phyloP scores from a whole-genome alignment of 37 sponge, comb jelly and placozoan species.

The Aplysina aerophoba region DNA sequence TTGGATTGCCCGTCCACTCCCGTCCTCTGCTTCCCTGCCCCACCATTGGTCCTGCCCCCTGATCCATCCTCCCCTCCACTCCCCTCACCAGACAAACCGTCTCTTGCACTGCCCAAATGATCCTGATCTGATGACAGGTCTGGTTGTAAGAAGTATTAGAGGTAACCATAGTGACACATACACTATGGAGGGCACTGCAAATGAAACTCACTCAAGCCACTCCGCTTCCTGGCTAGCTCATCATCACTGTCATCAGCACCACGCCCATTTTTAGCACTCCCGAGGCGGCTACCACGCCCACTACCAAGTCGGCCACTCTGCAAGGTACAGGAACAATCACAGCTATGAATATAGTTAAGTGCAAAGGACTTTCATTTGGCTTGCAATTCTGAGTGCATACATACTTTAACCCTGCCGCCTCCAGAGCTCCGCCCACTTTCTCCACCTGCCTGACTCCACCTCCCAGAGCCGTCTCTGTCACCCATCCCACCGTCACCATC shows the following conservation, averaged over 20 bases:
- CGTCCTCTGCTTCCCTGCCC: not conserved
- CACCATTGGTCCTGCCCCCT: not conserved
- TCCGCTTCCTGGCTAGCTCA: too few species aligned
- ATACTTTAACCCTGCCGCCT: not conserved
- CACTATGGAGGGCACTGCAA: too few species aligned
- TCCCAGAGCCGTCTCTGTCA: not conserved
- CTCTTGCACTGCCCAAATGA: too few species aligned
- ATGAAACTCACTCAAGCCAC: too few species aligned
- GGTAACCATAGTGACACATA: too few species aligned
- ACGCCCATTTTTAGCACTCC: not conserved
- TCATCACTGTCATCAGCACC: conserved; percentile 10
- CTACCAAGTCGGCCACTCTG: conserved; percentile 3
- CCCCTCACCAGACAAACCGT: not conserved
- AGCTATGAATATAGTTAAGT: not conserved
- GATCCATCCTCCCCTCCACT: not conserved
- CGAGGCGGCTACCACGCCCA: conserved; percentile 2
- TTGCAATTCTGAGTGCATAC: not conserved
- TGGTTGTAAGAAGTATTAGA: too few species aligned
- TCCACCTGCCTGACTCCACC: not conserved
- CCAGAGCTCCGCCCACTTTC: not conserved
- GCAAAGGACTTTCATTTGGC: not conserved
- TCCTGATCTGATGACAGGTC: too few species aligned
- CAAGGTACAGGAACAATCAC: too few species aligned
- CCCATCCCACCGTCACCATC: conserved; percentile 2
- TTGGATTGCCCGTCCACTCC: not conserved